These are phyloP conservation scores for Orycteropus afer DNA, from an alignment of 2,113 vertebrate genomes.

Conservation along the genomic window DNA sequence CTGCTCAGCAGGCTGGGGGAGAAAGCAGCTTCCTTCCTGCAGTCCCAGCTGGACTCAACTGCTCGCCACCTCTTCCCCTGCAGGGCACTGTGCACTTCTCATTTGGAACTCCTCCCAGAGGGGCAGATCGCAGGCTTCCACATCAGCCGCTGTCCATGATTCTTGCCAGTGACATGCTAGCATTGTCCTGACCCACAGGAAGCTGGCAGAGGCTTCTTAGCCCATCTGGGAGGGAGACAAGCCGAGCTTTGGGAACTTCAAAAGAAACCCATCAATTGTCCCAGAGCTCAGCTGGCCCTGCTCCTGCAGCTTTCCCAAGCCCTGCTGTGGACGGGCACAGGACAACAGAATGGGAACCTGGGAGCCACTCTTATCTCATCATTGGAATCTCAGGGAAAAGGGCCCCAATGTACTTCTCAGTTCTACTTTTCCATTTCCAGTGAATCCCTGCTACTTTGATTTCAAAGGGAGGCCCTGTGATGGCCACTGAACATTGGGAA, in stretches of 20 bases:
- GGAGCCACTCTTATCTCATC: background rate
- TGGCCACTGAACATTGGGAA: background rate
- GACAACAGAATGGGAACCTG: background rate
- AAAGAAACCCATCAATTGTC: conserved; percentile 40
- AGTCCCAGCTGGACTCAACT: background rate
- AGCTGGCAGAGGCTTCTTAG: background rate
- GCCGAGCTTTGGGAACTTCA: background rate
- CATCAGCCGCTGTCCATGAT: background rate
- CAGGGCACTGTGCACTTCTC: background rate
- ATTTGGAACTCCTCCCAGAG: background rate
- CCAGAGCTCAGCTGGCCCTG: background rate
- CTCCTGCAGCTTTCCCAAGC: background rate
- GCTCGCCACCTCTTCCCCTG: background rate
- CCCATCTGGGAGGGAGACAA: background rate
- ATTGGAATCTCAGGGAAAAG: background rate
- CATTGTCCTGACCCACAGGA: background rate
- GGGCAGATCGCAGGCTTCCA: background rate
- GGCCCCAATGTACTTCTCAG: background rate
- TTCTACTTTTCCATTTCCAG: background rate
- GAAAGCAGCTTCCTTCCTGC: background rate
- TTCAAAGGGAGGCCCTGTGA: background rate
- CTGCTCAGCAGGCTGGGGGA: too few relatives aligned
- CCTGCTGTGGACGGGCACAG: background rate
- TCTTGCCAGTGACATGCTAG: background rate
- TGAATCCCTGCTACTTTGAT: background rate